Evolutionary conservation across 2,113 vertebrate species (phyloP), one percentile per base, ranked within the genome.

Genomic region (Ammodytes dubius): DNA sequence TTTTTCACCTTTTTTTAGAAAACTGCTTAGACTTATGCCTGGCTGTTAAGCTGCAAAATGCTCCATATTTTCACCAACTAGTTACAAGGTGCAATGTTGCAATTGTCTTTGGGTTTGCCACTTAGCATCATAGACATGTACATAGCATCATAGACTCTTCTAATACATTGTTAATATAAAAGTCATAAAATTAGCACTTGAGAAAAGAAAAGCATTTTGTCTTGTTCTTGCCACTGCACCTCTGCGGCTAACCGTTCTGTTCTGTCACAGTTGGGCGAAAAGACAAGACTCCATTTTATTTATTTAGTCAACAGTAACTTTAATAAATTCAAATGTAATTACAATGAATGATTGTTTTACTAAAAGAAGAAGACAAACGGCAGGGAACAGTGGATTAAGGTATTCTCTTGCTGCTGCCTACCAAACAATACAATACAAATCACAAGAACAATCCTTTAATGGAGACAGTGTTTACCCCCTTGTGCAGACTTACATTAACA

Each of bases 391-490:
- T 42, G 15, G 3, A 8, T 9, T 57, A 9, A 6, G 12, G 0
- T 50, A n/a, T 43, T 19, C 15, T n/a, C 4, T 58, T 46, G 15
- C 54, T 46, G 15, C 54, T 14, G 19, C 47, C 40, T n/a, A 35
- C 15, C 7, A 75, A 58, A 42, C 56, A 65, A 53, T n/a, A 35
- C 15, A 5, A 75, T 52, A 42, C 56, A 65, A 53, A 79, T 59
- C 47, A 79, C 9, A 56, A 53, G 49, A 75, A 14, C 13, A 70
- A 7, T 37, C 47, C 42, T 15, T 27, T 11, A 76, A 61, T 19
- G 5, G 66, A 52, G 9, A 52, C 42, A n/a, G 14, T 13, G 17
- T 74, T 77, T 7, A 19, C 9, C 56, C 56, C 63, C 19, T 59
- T 45, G 17, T 9, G 3, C 13, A 54, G 35, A 70, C 71, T 47